Conservation (phyloP, 2,797 vertebrate species). For the Varecia variegata region DNA sequence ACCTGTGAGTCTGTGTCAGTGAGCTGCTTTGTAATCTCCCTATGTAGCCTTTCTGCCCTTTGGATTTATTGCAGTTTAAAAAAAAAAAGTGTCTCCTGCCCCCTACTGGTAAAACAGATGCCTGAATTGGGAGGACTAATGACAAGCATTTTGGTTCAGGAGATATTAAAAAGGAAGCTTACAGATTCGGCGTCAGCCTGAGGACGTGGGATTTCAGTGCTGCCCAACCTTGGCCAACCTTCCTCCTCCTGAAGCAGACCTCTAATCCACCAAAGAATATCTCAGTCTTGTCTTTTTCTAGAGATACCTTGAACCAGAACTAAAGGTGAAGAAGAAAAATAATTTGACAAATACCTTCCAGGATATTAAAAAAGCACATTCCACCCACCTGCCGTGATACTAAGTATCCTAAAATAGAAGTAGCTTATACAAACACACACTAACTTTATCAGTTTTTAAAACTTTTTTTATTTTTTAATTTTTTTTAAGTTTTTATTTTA, state of each 20-base stretch:
- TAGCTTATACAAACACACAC: constrained; percentile 68
- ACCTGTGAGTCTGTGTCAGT: fast-evolving
- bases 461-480: constrained; percentile 99
- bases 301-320: constrained; percentile 59
- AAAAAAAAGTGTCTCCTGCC: constrained; percentile 39
- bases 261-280: constrained; percentile 55
- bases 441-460: constrained; percentile 95
- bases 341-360: constrained; percentile 43
- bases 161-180: constrained; percentile 53
- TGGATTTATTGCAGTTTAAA: neutral
- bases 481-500: constrained; percentile 99
- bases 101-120: constrained; percentile 61
- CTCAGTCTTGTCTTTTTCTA: constrained; percentile 67
- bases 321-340: constrained; percentile 65
- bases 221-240: constrained; percentile 62
- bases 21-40: neutral
- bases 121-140: neutral
- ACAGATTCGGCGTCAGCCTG: constrained; percentile 11
- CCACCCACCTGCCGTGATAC: neutral
- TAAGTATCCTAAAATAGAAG: constrained; percentile 9
- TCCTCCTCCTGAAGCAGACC: constrained; percentile 43
- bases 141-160: neutral
- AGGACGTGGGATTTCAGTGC: neutral
- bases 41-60: neutral
- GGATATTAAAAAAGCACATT: neutral